Evolutionary conservation across 2,888 invertebrate species (phyloP).

Genomic region (Acanthococcus lagerstroemiae): DNA sequence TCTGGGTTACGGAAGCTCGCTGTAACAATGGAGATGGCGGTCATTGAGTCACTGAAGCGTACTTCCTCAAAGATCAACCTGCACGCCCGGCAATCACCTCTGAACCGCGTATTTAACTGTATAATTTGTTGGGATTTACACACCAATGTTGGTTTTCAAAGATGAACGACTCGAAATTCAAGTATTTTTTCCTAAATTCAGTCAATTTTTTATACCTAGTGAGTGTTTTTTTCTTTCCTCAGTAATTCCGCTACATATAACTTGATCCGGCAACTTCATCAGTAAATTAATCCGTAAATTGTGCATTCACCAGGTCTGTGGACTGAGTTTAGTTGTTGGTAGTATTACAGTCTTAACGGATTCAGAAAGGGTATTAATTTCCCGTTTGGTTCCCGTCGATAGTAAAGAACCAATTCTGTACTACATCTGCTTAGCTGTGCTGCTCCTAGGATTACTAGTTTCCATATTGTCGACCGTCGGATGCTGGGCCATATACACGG

Average conservation of each 20-base stretch:
- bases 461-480: constrained; percentile 62
- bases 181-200: constrained; percentile 18
- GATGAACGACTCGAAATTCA: constrained; percentile 22
- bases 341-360: constrained; percentile 65
- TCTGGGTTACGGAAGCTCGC: neutral
- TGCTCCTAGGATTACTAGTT: constrained; percentile 58
- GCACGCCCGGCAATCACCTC: no score
- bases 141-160: no score
- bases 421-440: constrained; percentile 60
- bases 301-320: constrained; percentile 55
- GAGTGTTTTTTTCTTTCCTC: neutral
- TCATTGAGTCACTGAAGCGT: neutral
- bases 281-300: neutral
- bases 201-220: constrained; percentile 18
- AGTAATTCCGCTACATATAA: neutral
- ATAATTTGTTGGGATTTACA: no score
- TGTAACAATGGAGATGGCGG: neutral
- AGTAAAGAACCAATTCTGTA: constrained; percentile 64
- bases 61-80: neutral
- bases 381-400: constrained; percentile 54
- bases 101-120: no score
- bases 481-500: constrained; percentile 66
- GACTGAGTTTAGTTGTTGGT: constrained; percentile 57
- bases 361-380: constrained; percentile 58
- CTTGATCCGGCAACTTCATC: neutral